Evolutionary conservation across 1,140 invertebrate genomes (phyloP), one percentile per base, ranked within the genome.

Genomic region (Scaptomyza montana): DNA sequence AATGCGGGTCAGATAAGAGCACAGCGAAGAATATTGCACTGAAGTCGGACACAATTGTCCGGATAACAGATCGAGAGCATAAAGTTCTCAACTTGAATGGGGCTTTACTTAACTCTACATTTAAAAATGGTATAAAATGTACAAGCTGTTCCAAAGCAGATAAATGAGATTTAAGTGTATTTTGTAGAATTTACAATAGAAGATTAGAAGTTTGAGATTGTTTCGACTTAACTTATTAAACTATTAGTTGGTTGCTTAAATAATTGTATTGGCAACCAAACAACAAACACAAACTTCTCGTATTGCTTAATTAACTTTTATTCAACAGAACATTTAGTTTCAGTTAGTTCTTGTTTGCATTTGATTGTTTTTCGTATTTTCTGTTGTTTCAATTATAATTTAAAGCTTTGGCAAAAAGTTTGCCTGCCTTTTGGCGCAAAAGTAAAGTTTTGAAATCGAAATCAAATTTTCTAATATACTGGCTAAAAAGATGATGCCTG

Each of bases 401-500:
- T 63, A 63, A 33, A 56, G 60, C 60, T 72, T 51, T 57, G 39
- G 10, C 13, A 64, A 85, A 69, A 47, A 62, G 57, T 51, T 67
- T 71, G 46, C 50, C 51, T 78, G 65, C 61, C 78, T 77, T 59
- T 80, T 60, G 69, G 21, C 28, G 56, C 43, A 77, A 70, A 87
- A 69, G 19, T 53, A 30, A 41, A 63, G 53, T 53, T 70, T 19
- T 12, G 28, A 74, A 87, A 86, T 77, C 47, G 41, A 72, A 57
- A 64, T 47, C 30, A 25, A 61, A 49, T 67, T 67, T 55, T 13
- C 49, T 21, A 47, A 41, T 21, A 33, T 30, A 21, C 3, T 49
- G 49, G 21, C 36, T 33, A 13, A 51, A 13, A 43, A 36, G 33
- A 36, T 36, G 65, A 53, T 59, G 30, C 55, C 41, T 30, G 53